Conservation (phyloP, 2,888 invertebrate genomes). For the Nemotelus pantherinus region DNA sequence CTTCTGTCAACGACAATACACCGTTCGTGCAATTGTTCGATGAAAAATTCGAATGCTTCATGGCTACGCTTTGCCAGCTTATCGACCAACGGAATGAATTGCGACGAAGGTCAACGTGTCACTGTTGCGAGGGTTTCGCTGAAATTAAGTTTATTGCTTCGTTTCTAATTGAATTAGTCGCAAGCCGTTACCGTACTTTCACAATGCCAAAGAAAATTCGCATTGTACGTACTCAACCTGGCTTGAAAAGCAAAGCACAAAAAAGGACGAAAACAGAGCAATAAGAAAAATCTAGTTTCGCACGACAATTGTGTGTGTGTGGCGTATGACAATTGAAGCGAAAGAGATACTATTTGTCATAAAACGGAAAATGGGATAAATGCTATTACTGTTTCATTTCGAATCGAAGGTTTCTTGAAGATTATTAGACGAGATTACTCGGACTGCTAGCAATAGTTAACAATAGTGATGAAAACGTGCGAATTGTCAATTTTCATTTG, state of each 20-base stretch:
- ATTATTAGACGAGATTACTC: conserved; percentile 26
- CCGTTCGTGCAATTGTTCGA: not conserved
- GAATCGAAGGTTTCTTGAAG: conserved; percentile 13
- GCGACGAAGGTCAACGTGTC: conserved; percentile 1
- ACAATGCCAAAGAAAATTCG: not conserved
- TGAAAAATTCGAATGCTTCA: conserved; percentile 14
- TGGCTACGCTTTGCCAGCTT: not conserved
- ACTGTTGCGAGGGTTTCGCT: conserved; percentile 12
- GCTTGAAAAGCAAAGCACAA: not conserved
- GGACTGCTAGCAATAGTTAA: conserved; percentile 1
- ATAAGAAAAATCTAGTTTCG: not conserved
- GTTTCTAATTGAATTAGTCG: conserved; percentile 45
- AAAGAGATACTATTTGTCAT: not conserved
- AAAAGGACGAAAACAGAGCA: not conserved
- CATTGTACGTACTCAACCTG: not conserved
- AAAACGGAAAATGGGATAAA: not conserved
- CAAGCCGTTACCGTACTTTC: conserved; percentile 16
- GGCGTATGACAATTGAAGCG: not conserved
- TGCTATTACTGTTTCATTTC: not conserved
- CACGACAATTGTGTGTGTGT: not conserved
- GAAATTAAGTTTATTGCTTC: conserved; percentile 47
- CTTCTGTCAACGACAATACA: not conserved
- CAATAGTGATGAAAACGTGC: conserved; percentile 25
- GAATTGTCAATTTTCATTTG: conserved; percentile 10
- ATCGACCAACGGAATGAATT: not conserved